Evolutionary conservation across 2,888 invertebrate species (phyloP).

Genomic region (Halictus ligatus): DNA sequence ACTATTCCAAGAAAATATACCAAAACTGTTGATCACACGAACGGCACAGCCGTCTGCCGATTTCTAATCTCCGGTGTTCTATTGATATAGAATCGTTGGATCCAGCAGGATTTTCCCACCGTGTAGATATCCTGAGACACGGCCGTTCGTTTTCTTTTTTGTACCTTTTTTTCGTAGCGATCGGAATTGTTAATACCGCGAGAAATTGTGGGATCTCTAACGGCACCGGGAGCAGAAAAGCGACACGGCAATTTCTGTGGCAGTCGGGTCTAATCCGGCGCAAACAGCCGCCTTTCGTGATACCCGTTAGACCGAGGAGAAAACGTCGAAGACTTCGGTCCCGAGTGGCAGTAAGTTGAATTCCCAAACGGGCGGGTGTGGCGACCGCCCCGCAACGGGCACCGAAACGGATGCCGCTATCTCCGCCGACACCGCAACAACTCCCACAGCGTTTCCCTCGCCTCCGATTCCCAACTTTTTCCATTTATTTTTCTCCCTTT

Average conservation of each 20-base stretch:
- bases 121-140: neutral
- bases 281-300: constrained; percentile 70
- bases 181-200: constrained; percentile 37
- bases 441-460: constrained; percentile 41
- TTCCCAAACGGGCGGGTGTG: constrained; percentile 85
- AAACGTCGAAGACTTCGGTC: constrained; percentile 70
- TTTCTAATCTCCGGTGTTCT: neutral
- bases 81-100: neutral
- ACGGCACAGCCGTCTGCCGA: neutral
- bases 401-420: constrained; percentile 79
- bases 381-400: constrained; percentile 83
- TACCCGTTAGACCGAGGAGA: constrained; percentile 73
- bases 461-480: constrained; percentile 29
- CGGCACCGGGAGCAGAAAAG: constrained; percentile 40
- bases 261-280: constrained; percentile 69
- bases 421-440: constrained; percentile 58
- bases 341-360: constrained; percentile 80
- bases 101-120: neutral
- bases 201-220: constrained; percentile 35
- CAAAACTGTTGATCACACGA: no score
- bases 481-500: constrained; percentile 5
- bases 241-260: constrained; percentile 61
- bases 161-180: neutral
- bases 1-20: neutral
- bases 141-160: neutral